Conservation (phyloP, 2,797 vertebrate genomes). For the Argyrosomus regius region DNA sequence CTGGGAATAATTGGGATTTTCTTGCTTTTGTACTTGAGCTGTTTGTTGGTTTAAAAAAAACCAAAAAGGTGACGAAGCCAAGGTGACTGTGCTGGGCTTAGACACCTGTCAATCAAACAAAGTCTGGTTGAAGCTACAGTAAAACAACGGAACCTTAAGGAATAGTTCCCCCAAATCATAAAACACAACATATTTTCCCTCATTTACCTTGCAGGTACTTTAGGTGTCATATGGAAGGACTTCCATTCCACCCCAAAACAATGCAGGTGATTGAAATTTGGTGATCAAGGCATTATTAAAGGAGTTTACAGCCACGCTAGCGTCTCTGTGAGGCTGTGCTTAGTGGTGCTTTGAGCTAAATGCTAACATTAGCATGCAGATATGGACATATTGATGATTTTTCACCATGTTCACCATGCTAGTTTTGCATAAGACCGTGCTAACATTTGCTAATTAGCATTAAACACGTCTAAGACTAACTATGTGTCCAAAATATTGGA, state of each 20-base stretch:
- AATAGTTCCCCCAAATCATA: not conserved
- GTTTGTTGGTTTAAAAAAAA: not conserved
- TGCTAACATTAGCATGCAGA: not conserved
- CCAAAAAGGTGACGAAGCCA: not conserved
- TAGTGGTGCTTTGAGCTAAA: no score
- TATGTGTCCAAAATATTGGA: no score
- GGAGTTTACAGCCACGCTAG: not conserved
- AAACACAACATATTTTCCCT: not conserved
- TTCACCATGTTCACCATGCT: not conserved
- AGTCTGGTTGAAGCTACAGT: not conserved
- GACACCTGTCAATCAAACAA: not conserved
- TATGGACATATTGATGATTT: not conserved
- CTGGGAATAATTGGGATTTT: not conserved
- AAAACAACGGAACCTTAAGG: not conserved
- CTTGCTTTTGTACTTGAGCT: not conserved
- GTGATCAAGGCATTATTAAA: not conserved
- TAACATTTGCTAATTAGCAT: not conserved
- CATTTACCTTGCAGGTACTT: not conserved
- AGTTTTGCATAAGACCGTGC: not conserved
- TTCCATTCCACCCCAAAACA: not conserved
- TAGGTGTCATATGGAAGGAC: not conserved
- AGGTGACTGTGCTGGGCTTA: not conserved
- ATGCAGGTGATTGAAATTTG: not conserved
- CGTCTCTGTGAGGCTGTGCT: no score
- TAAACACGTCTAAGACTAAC: not conserved